Conservation (phyloP, 2,888 invertebrate genomes). For the Corbicula japonica region DNA sequence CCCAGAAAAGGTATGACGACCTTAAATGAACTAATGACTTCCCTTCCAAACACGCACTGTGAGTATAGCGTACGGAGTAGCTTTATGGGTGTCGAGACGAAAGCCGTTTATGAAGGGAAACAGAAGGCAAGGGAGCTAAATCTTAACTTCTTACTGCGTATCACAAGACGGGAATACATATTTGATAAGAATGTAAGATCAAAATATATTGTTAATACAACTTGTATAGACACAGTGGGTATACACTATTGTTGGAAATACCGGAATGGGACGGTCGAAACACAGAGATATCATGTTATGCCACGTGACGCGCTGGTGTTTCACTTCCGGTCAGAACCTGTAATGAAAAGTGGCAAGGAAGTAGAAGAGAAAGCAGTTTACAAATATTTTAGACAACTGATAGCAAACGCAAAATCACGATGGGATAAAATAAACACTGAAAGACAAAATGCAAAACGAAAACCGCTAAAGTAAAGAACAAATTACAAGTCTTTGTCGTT, state of each 20-base stretch:
- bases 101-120: slow-evolving; percentile 39
- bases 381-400: slow-evolving; percentile 30
- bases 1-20: slow-evolving; percentile 29
- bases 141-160: slow-evolving; percentile 23
- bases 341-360: slow-evolving; percentile 40
- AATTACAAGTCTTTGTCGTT: too few relatives aligned
- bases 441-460: slow-evolving; percentile 5
- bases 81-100: slow-evolving; percentile 19
- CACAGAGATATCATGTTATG: slow-evolving; percentile 31
- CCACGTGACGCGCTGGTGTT: slow-evolving; percentile 37
- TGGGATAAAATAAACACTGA: slow-evolving; percentile 38
- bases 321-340: slow-evolving; percentile 43
- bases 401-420: slow-evolving; percentile 33
- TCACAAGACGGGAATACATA: slow-evolving; percentile 33
- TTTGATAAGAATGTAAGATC: slow-evolving; percentile 45
- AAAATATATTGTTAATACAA: slow-evolving; percentile 43
- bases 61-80: slow-evolving; percentile 46
- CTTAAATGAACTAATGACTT: slow-evolving; percentile 21
- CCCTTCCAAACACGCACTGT: slow-evolving; percentile 28
- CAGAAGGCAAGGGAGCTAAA: slow-evolving; percentile 37
- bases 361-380: slow-evolving; percentile 45
- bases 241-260: slow-evolving; percentile 51
- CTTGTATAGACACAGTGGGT: slow-evolving; percentile 44
- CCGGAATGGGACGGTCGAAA: slow-evolving; percentile 20
- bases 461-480: neutral